Evolutionary conservation across 1,140 invertebrate species (phyloP).

Genomic region (Gryon sp.): DNA sequence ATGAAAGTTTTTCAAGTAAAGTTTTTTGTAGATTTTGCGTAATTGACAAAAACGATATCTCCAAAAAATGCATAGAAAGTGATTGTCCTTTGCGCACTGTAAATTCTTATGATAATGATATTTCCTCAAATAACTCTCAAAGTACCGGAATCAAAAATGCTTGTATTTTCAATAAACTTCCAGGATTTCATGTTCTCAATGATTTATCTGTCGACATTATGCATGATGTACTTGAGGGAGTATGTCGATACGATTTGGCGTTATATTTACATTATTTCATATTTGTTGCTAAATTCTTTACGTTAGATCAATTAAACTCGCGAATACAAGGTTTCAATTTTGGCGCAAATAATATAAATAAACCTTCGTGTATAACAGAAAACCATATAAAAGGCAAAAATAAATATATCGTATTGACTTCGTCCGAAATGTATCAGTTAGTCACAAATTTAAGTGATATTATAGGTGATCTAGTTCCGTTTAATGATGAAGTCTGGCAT

Average conservation of each 20-base stretch:
- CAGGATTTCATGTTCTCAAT: not conserved
- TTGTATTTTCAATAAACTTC: slow-evolving; percentile 9
- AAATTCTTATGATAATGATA: not conserved
- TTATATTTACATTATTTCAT: too few relatives aligned
- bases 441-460: slow-evolving; percentile 25
- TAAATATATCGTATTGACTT: slow-evolving; percentile 19
- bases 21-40: slow-evolving; percentile 20
- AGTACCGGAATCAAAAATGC: slow-evolving; percentile 12
- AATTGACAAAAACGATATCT: not conserved
- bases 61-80: not conserved
- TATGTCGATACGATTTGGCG: too few relatives aligned
- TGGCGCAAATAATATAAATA: slow-evolving; percentile 6
- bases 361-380: slow-evolving; percentile 12
- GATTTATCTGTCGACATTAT: too few relatives aligned
- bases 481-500: slow-evolving; percentile 17
- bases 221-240: too few relatives aligned
- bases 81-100: not conserved
- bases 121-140: slow-evolving; percentile 1
- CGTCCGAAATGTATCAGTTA: slow-evolving; percentile 37
- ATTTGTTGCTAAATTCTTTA: too few relatives aligned
- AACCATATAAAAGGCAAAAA: slow-evolving; percentile 23
- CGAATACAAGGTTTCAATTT: slow-evolving; percentile 22
- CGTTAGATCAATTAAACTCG: too few relatives aligned
- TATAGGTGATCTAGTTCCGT: slow-evolving; percentile 17
- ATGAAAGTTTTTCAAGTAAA: slow-evolving; percentile 5